Evolutionary conservation across 2,113 vertebrate genomes (phyloP).

Genomic region (Tachysurus fulvidraco): DNA sequence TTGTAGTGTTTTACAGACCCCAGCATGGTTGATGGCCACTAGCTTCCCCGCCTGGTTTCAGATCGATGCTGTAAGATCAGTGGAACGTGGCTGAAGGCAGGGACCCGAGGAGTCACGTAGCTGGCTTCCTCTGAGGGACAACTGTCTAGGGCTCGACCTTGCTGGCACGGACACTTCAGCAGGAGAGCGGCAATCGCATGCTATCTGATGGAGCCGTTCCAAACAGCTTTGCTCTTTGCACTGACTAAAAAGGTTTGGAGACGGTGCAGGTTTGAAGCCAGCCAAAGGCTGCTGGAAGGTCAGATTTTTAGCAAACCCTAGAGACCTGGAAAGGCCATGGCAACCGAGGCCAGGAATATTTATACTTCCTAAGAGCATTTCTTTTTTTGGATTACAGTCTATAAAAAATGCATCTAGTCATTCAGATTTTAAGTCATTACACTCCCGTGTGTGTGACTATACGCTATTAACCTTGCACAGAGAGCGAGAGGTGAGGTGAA

Average conservation of each 20-base stretch:
- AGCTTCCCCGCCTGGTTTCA: constrained; percentile 30
- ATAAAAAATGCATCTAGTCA: constrained; percentile 46
- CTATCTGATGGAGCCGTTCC: constrained; percentile 76
- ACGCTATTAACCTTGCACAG: constrained; percentile 44
- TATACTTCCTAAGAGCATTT: constrained; percentile 32
- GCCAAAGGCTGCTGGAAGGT: constrained; percentile 70
- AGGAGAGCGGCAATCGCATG: constrained; percentile 67
- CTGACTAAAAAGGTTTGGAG: constrained; percentile 72
- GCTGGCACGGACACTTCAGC: constrained; percentile 58
- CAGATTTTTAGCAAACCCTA: constrained; percentile 73
- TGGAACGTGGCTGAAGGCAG: constrained; percentile 28
- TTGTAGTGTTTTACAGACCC: constrained; percentile 27
- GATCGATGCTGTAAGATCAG: constrained; percentile 53
- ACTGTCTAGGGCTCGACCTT: constrained; percentile 68
- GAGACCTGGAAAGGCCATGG: constrained; percentile 73
- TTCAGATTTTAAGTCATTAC: constrained; percentile 44
- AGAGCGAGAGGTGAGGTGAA: constrained; percentile 40
- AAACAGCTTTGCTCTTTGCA: constrained; percentile 76
- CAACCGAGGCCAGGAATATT: constrained; percentile 24
- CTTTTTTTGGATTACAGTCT: constrained; percentile 36
- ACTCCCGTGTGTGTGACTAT: constrained; percentile 39
- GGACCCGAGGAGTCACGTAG: constrained; percentile 49
- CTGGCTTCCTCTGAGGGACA: constrained; percentile 62
- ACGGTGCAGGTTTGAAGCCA: constrained; percentile 73
- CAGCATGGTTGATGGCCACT: constrained; percentile 26